These are phyloP conservation scores for Asbolus verrucosus DNA, from an alignment of 1,140 invertebrate genomes.

Conservation along the genomic window DNA sequence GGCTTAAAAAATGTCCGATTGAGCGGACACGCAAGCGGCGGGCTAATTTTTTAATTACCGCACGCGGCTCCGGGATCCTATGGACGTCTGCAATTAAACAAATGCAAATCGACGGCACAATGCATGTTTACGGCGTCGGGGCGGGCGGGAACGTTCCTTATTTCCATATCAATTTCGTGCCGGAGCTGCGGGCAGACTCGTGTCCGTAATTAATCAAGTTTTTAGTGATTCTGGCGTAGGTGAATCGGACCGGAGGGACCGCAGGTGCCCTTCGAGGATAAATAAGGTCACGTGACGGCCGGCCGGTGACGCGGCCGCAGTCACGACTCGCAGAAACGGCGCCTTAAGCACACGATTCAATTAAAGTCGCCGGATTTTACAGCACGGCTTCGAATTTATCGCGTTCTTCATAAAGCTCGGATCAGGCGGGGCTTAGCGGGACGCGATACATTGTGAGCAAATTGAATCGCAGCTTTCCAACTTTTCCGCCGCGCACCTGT, in stretches of 20 bases:
- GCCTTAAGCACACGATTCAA: conserved; percentile 28
- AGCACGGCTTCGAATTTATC: conserved; percentile 22
- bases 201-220: conserved; percentile 44
- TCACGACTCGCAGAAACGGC: conserved; percentile 4
- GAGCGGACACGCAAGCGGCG: conserved; percentile 1
- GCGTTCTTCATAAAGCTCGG: conserved; percentile 22
- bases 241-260: conserved; percentile 34
- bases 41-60: conserved; percentile 42
- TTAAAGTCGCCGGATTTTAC: conserved; percentile 25
- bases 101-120: conserved; percentile 43
- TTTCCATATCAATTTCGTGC: conserved; percentile 46
- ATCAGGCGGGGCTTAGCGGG: conserved; percentile 13
- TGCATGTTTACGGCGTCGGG: conserved; percentile 39
- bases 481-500: neutral
- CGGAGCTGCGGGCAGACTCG: conserved; percentile 38
- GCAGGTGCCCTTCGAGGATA: conserved; percentile 30
- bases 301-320: conserved; percentile 18
- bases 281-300: conserved; percentile 35
- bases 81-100: conserved; percentile 43
- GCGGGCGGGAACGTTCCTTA: conserved; percentile 41
- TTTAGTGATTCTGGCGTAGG: conserved; percentile 40
- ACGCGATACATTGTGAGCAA: conserved; percentile 17
- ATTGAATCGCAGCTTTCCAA: conserved; percentile 10
- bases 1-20: conserved; percentile 14
- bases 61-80: conserved; percentile 39